A percentile compares a stretch with the other conserved stretches of the same genome.
Conservation (phyloP, 1,140 invertebrate genomes). For the Leguminivora glycinivorella region DNA sequence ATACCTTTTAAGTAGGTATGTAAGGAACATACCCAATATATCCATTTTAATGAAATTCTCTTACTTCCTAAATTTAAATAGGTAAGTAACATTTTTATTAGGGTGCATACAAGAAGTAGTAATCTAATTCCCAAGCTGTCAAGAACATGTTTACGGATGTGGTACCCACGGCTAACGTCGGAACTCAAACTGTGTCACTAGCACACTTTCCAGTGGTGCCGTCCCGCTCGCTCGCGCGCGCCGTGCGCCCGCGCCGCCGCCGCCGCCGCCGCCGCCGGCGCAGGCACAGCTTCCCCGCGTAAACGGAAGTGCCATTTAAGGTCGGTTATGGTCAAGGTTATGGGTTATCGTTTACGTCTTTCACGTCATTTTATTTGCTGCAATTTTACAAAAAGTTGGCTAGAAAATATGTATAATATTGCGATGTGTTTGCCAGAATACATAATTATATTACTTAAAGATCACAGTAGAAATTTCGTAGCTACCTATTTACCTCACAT, state of each 20-base stretch:
- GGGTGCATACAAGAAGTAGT: constrained; percentile 1
- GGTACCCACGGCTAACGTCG: constrained; percentile 35
- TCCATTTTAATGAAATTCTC: too few species aligned
- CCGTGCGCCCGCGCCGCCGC: constrained; percentile 17
- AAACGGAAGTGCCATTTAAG: constrained; percentile 43
- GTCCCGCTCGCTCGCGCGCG: constrained; percentile 32
- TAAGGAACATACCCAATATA: too few species aligned
- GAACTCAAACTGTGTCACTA: constrained; percentile 33
- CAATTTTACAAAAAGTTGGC: too few species aligned
- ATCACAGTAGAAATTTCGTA: too few species aligned
- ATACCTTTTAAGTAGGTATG: too few species aligned
- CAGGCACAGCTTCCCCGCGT: constrained; percentile 35
- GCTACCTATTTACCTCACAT: too few species aligned
- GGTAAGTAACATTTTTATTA: background rate
- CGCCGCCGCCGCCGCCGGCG: constrained; percentile 31
- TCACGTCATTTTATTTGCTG: constrained; percentile 1
- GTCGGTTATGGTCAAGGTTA: constrained; percentile 61
- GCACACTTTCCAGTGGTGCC: constrained; percentile 38
- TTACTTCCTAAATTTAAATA: too few species aligned
- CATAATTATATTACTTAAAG: background rate
- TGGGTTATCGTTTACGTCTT: constrained; percentile 32
- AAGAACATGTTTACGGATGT: constrained; percentile 56
- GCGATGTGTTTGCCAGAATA: background rate
- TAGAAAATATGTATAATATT: background rate
- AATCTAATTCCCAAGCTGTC: constrained; percentile 22